phyloP scores from a whole-genome alignment of 2,797 vertebrate species.

The Spatula versicolor region DNA sequence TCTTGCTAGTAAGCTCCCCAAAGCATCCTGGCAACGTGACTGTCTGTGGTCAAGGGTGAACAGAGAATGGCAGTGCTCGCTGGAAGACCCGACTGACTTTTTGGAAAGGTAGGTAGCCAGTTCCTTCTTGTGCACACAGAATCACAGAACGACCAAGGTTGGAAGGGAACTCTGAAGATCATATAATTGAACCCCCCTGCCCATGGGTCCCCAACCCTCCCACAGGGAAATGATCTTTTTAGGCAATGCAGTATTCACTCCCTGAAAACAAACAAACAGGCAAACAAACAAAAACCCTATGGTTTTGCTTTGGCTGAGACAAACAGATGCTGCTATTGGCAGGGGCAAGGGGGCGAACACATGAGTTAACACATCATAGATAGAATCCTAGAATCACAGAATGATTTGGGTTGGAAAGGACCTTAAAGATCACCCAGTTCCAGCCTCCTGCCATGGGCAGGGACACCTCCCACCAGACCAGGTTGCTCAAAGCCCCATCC shows the following conservation, averaged over 20 bases:
- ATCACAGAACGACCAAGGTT: no score
- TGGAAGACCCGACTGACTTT: rapidly evolving
- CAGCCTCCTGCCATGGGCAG: no score
- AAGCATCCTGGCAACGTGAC: background rate
- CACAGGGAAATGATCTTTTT: background rate
- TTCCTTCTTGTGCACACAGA: background rate
- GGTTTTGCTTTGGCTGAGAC: background rate
- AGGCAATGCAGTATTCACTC: background rate
- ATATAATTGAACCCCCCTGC: no score
- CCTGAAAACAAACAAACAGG: background rate
- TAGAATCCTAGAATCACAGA: no score
- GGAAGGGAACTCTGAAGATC: no score
- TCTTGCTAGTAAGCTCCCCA: background rate
- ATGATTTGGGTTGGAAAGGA: no score
- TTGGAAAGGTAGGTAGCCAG: background rate
- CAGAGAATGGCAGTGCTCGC: background rate
- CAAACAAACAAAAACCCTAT: background rate
- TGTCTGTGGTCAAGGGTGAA: background rate
- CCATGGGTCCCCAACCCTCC: background rate
- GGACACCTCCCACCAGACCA: no score
- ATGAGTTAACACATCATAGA: background rate
- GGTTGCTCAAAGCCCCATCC: no score
- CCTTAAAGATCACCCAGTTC: no score
- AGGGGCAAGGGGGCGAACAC: background rate
- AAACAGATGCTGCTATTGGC: background rate